A percentile compares a stretch with the other conserved stretches of the same genome.
Evolutionary conservation across 2,888 invertebrate genomes (phyloP).

Genomic region (Stenurella melanura): DNA sequence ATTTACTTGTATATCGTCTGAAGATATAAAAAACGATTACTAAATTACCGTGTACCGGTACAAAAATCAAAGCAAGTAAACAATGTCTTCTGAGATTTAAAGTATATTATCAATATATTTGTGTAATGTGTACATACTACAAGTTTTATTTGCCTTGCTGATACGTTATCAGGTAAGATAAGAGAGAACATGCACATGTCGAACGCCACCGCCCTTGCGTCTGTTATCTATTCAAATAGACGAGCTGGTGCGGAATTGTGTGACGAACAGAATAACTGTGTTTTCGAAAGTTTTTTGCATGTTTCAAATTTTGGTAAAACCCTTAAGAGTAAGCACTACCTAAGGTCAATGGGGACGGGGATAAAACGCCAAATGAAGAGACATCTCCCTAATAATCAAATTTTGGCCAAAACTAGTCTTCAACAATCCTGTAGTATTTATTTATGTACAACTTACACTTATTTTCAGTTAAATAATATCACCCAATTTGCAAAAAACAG

Average conservation of each 20-base stretch:
- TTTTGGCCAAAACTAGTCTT: too few relatives aligned
- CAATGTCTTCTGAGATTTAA: conserved; percentile 37
- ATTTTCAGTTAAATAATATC: too few relatives aligned
- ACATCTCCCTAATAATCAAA: too few relatives aligned
- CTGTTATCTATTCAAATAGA: conserved; percentile 29
- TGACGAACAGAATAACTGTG: neutral
- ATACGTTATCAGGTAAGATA: conserved; percentile 48
- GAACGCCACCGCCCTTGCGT: conserved; percentile 38
- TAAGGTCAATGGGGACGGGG: too few relatives aligned
- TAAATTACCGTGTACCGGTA: conserved; percentile 12
- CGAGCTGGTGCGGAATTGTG: neutral
- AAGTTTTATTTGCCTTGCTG: conserved; percentile 43
- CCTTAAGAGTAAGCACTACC: too few relatives aligned
- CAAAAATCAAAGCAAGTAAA: conserved; percentile 39
- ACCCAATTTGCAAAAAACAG: too few relatives aligned
- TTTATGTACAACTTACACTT: too few relatives aligned
- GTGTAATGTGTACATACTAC: conserved; percentile 32
- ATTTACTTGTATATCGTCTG: neutral
- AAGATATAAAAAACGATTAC: conserved; percentile 31
- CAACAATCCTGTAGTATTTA: too few relatives aligned
- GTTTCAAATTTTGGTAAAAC: too few relatives aligned
- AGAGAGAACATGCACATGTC: conserved; percentile 44
- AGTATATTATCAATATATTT: conserved; percentile 21
- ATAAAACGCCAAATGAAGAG: too few relatives aligned
- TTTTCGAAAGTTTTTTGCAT: neutral